Conservation (phyloP, 2,113 vertebrate genomes). For the Pseudopipra pipra region DNA sequence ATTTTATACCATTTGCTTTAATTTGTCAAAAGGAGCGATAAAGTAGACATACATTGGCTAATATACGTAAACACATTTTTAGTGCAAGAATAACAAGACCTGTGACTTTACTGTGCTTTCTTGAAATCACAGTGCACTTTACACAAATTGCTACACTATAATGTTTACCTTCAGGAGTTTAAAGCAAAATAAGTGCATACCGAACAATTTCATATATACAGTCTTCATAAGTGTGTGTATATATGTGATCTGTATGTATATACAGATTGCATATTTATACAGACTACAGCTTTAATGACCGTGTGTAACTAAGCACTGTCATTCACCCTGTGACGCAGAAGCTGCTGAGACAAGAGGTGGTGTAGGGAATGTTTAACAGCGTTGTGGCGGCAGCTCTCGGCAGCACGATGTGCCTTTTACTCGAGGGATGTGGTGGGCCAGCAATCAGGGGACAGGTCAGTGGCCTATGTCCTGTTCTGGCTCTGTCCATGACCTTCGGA, state of each 20-base stretch:
- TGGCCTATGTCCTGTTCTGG: not conserved
- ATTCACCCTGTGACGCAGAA: conserved; percentile 54
- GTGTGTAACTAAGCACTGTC: conserved; percentile 31
- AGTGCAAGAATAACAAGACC: conserved; percentile 88
- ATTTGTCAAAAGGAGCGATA: conserved; percentile 74
- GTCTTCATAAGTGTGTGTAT: conserved; percentile 71
- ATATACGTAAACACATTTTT: conserved; percentile 85
- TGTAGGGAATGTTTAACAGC: not conserved
- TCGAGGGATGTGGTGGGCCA: not conserved
- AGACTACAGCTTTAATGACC: conserved; percentile 56
- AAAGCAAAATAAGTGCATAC: conserved; percentile 81
- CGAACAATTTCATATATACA: conserved; percentile 82
- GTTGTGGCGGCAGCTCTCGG: not conserved
- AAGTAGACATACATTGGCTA: conserved; percentile 84
- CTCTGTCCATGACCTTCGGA: not conserved
- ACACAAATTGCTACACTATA: conserved; percentile 84
- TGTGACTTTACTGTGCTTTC: conserved; percentile 86
- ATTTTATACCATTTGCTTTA: conserved; percentile 76
- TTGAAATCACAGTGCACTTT: conserved; percentile 84
- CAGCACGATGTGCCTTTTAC: not conserved
- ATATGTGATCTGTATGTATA: conserved; percentile 73
- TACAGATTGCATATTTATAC: conserved; percentile 72
- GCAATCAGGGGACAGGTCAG: not conserved
- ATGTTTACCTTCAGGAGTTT: conserved; percentile 75
- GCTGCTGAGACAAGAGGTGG: conserved; percentile 17